Evolutionary conservation across 2,797 vertebrate species (phyloP), one percentile per base, ranked within the genome.

Genomic region (Acrocephalus scirpaceus): DNA sequence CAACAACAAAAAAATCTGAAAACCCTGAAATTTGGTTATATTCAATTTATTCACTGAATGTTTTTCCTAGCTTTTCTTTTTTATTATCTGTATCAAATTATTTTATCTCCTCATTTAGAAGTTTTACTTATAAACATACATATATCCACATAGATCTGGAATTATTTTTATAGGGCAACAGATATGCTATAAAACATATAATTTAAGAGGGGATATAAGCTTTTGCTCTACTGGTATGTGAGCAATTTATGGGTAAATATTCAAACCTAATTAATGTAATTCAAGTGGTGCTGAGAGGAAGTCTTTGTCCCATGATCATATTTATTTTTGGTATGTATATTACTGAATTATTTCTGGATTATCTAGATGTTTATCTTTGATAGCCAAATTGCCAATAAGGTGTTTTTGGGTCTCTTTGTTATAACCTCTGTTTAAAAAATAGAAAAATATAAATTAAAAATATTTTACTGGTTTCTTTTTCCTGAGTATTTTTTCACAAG

Each of bases 201-300:
- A 72, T 54, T 84, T 81, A 71, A 40, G 23, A 71, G 4, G 4
- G 5, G 3, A 6, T 56, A 53, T 44, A 88, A 67, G 13, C 12
- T 76, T 75, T 84, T 40, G 9, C 29, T 84, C 29, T 83, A 26
- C 30, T 64, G 40, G 22, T 42, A 70, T 81, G 51, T 13, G 21
- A 72, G 30, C 40, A 86, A 84, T 84, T 91, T 90, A 86, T 66
- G 22, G 21, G 48, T 23, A 93, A 93, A 86, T 76, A 86, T 45
- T 94, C 36, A 92, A 78, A 44, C 8, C 13, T 66, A 86, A 90
- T 96, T 70, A 79, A 88, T 57, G 17, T 54, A 72, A 79, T 67
- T 90, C 56, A 92, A 78, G 40, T 88, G 51, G 21, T 60, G 10
- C 11, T 84, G 76, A 78, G 71, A 92, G 56, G 71, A 88, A 92